Evolutionary conservation across 2,888 invertebrate species (phyloP).

Genomic region (Omphaloscelis lunosa): DNA sequence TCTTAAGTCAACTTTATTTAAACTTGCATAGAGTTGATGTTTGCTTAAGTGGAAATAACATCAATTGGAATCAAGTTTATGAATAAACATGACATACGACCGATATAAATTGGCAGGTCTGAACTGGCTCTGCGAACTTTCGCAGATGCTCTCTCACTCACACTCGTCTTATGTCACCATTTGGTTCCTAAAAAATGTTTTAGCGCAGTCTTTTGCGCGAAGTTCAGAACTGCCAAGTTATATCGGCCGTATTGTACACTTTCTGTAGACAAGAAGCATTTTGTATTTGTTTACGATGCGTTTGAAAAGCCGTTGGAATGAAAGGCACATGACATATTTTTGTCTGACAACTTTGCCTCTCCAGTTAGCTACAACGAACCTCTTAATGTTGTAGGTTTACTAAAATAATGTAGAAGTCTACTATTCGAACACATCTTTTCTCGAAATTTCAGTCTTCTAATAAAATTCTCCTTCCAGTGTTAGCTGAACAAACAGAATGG

Average conservation of each 20-base stretch:
- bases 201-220: too few species aligned
- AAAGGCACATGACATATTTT: neutral
- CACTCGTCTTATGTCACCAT: too few species aligned
- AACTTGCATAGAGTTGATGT: too few species aligned
- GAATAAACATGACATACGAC: too few species aligned
- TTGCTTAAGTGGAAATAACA: too few species aligned
- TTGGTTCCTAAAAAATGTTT: too few species aligned
- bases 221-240: too few species aligned
- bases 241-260: neutral
- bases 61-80: too few species aligned
- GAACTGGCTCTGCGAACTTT: too few species aligned
- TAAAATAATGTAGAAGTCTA: neutral
- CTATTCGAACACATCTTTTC: neutral
- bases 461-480: constrained; percentile 88
- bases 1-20: too few species aligned
- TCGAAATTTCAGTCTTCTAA: neutral
- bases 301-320: neutral
- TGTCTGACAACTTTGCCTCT: neutral
- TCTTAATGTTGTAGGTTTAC: neutral
- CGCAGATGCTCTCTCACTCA: too few species aligned
- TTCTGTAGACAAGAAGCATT: neutral
- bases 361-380: neutral
- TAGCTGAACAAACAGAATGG: constrained; percentile 94
- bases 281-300: neutral
- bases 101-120: too few species aligned